Conservation (phyloP, 2,113 vertebrate genomes). For the Festucalex cinctus region DNA sequence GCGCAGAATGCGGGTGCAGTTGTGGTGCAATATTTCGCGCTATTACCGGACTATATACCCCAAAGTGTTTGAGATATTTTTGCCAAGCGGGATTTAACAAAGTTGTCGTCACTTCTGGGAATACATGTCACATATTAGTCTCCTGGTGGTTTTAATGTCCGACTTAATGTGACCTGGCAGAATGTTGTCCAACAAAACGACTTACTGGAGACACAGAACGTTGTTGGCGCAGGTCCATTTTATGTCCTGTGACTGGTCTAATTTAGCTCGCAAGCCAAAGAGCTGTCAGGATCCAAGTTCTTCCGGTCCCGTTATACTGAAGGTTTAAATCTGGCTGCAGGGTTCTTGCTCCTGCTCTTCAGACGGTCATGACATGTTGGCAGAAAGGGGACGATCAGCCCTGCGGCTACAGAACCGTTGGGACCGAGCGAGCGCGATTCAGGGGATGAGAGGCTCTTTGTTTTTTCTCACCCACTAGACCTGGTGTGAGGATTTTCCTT, state of each 20-base stretch:
- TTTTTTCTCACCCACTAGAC: too few species aligned
- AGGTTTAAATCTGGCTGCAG: too few species aligned
- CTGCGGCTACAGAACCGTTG: too few species aligned
- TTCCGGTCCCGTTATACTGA: too few species aligned
- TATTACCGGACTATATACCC: too few species aligned
- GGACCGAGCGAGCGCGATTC: too few species aligned
- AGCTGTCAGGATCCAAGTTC: not conserved
- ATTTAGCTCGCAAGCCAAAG: not conserved
- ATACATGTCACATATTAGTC: constrained; percentile 27
- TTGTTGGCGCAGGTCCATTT: constrained; percentile 25
- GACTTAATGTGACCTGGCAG: constrained; percentile 46
- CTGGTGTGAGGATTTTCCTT: too few species aligned
- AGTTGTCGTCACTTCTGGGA: constrained; percentile 17
- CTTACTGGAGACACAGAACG: constrained; percentile 18
- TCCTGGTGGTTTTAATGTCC: constrained; percentile 33
- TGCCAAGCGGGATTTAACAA: constrained; percentile 27
- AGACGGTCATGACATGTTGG: not conserved
- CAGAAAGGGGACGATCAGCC: not conserved
- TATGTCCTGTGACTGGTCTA: not conserved
- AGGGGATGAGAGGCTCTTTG: too few species aligned
- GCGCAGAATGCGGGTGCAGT: too few species aligned
- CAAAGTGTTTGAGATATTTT: not conserved
- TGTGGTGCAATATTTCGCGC: too few species aligned
- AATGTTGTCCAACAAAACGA: constrained; percentile 50
- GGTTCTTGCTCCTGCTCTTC: not conserved